A percentile compares a stretch with the other conserved stretches of the same genome.
phyloP scores from a whole-genome alignment of 1,140 invertebrate species.

The Habropoda laboriosa region DNA sequence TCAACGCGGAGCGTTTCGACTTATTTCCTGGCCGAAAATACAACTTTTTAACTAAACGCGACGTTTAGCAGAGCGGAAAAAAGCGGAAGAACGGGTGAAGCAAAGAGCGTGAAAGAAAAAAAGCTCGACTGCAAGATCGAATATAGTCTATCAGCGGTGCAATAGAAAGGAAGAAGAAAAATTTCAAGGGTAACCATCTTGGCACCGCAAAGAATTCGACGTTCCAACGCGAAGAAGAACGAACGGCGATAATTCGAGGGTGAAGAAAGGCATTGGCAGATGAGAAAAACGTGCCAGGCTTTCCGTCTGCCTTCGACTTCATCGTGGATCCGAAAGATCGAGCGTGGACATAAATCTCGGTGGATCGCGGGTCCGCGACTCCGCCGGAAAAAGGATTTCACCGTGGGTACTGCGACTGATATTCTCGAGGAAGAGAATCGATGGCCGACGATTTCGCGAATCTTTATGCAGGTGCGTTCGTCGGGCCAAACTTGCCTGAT shows the following conservation, averaged over 20 bases:
- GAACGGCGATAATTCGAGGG: conserved; percentile 61
- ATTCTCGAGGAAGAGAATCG: not conserved
- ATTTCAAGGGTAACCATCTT: not conserved
- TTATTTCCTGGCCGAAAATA: no score
- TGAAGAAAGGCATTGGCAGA: not conserved
- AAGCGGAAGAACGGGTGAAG: no score
- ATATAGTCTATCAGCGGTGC: no score
- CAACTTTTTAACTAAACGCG: no score
- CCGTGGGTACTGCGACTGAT: not conserved
- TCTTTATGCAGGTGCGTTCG: not conserved
- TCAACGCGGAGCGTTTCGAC: not conserved
- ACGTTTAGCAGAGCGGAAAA: no score
- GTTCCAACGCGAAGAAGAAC: conserved; percentile 62
- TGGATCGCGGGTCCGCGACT: not conserved
- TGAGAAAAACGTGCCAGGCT: not conserved
- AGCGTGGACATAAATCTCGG: not conserved
- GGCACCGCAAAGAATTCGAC: conserved; percentile 20
- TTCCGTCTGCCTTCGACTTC: not conserved
- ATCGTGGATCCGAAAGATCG: not conserved
- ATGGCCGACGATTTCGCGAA: not conserved
- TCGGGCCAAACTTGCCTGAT: not conserved
- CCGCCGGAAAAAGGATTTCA: not conserved
- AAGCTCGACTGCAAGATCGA: no score
- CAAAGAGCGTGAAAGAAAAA: no score
- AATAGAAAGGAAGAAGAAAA: not conserved